These are phyloP conservation scores for Polyodon spathula DNA, from an alignment of 2,113 vertebrate species.

Conservation along the genomic window DNA sequence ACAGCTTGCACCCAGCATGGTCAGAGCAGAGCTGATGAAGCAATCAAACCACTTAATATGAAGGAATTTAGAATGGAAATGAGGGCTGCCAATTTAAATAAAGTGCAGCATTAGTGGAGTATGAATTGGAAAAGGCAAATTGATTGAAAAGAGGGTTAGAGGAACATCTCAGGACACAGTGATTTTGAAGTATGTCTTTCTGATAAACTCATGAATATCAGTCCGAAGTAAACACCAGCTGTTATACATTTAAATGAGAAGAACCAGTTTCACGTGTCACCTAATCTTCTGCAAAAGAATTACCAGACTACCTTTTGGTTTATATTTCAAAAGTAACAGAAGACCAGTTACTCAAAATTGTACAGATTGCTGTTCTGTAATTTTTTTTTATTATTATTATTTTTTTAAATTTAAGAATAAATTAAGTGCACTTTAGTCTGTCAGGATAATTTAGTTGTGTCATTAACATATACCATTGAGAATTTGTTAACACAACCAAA, in stretches of 20 bases:
- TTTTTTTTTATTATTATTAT: too few species aligned
- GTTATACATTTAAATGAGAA: slow-evolving; percentile 2
- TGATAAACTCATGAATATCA: not conserved
- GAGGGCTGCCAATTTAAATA: slow-evolving; percentile 18
- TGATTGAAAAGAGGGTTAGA: slow-evolving; percentile 14
- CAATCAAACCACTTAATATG: slow-evolving; percentile 15
- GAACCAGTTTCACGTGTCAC: too few species aligned
- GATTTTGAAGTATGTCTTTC: not conserved
- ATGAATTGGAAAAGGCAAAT: slow-evolving; percentile 16
- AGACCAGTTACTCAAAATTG: too few species aligned
- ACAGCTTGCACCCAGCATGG: not conserved
- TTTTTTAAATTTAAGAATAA: too few species aligned
- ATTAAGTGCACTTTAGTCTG: too few species aligned
- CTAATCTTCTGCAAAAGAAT: too few species aligned
- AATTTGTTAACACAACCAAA: too few species aligned
- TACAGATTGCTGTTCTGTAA: too few species aligned
- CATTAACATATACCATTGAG: too few species aligned
- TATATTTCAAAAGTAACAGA: too few species aligned
- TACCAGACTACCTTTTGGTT: too few species aligned
- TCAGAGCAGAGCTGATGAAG: slow-evolving; percentile 12
- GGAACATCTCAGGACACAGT: not conserved
- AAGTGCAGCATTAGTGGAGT: slow-evolving; percentile 18
- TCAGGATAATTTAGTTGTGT: too few species aligned
- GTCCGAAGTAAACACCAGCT: not conserved
- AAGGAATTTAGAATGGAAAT: slow-evolving; percentile 20